Evolutionary conservation across 2,113 vertebrate species (phyloP).

Genomic region (Peucedramus taeniatus): DNA sequence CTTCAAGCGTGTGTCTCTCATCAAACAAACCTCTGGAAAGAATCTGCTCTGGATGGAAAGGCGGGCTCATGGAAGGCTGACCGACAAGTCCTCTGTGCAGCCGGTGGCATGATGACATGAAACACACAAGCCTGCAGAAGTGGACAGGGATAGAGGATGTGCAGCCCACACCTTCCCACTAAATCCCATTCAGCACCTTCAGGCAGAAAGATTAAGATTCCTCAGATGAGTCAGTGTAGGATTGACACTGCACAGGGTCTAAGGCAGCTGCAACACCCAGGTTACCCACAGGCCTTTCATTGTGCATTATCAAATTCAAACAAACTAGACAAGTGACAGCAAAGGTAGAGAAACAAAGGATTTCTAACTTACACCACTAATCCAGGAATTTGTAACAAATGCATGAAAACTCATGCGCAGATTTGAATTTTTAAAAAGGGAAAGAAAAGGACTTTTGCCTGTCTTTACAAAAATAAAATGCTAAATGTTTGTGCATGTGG

Average conservation of each 20-base stretch:
- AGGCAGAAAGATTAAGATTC: background rate
- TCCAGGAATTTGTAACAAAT: background rate
- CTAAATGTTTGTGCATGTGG: background rate
- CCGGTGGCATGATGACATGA: background rate
- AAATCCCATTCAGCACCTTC: background rate
- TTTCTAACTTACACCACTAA: background rate
- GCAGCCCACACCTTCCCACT: background rate
- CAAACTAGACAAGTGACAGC: background rate
- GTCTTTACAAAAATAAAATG: background rate
- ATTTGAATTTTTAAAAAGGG: background rate
- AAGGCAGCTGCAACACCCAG: background rate
- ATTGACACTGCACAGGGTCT: background rate
- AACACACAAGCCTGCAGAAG: background rate
- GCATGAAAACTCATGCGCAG: background rate
- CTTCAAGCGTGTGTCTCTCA: background rate
- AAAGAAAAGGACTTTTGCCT: background rate
- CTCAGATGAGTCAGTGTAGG: background rate
- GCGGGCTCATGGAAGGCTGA: fast-evolving
- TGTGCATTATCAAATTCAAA: background rate
- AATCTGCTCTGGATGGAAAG: background rate
- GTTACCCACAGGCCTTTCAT: background rate
- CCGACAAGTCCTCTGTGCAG: background rate
- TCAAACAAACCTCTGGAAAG: background rate
- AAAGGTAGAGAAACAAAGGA: background rate
- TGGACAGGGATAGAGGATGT: background rate